phyloP scores from a whole-genome alignment of 1,140 invertebrate species.

The Orussus abietinus region DNA sequence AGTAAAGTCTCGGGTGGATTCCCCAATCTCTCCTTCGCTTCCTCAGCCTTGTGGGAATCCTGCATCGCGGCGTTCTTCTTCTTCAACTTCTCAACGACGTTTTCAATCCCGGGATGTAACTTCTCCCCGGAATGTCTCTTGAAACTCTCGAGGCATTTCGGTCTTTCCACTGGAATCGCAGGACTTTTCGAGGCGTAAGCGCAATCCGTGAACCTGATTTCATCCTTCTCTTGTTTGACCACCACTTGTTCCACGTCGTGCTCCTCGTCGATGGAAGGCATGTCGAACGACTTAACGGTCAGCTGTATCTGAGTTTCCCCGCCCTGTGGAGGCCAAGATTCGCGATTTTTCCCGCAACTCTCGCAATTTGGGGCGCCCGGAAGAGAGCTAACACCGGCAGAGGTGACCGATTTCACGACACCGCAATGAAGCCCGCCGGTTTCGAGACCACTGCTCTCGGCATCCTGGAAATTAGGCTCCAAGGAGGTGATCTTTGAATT shows the following conservation, averaged over 20 bases:
- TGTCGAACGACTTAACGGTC: conserved; percentile 41
- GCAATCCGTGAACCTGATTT: conserved; percentile 3
- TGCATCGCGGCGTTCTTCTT: conserved; percentile 41
- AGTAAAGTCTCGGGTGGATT: conserved; percentile 1
- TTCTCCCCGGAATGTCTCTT: conserved; percentile 30
- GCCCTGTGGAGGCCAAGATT: not conserved
- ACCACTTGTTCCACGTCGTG: conserved; percentile 16
- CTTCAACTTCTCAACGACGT: conserved; percentile 48
- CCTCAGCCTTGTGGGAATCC: conserved; percentile 11
- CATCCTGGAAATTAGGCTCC: not conserved
- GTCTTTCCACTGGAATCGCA: conserved; percentile 15
- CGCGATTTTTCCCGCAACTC: conserved; percentile 13
- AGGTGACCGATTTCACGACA: no score
- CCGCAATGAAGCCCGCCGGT: no score
- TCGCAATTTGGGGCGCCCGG: no score
- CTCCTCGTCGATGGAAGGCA: conserved; percentile 46
- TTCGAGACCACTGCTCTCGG: no score
- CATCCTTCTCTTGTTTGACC: conserved; percentile 29
- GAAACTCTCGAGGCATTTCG: conserved; percentile 6
- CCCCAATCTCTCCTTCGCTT: not conserved
- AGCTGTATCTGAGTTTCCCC: conserved; percentile 19
- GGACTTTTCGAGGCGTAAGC: conserved; percentile 6
- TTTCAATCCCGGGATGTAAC: conserved; percentile 41
- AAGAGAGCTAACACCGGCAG: no score
- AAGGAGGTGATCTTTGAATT: not conserved